These are phyloP conservation scores for Antitype chi DNA, from an alignment of 2,888 invertebrate species.

Conservation along the genomic window DNA sequence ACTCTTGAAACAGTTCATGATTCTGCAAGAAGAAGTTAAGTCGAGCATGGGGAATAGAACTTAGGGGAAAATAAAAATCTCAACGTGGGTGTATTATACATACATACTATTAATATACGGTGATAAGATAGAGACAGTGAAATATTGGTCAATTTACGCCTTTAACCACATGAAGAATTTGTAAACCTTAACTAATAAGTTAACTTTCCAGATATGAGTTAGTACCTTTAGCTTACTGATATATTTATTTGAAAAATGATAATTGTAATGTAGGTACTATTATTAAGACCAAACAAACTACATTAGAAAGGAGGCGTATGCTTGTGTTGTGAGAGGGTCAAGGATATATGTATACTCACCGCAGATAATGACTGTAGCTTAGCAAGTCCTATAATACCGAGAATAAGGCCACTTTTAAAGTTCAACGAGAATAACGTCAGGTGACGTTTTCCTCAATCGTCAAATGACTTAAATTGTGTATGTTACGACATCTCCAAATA, in stretches of 20 bases:
- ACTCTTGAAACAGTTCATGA: background rate
- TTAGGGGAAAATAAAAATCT: background rate
- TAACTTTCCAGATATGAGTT: background rate
- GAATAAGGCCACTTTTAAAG: background rate
- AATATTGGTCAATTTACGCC: background rate
- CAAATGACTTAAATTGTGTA: background rate
- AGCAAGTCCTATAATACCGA: slow-evolving; percentile 11
- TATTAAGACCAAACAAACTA: slow-evolving; percentile 2
- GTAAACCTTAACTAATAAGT: background rate
- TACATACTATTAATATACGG: background rate
- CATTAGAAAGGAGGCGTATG: slow-evolving; percentile 41
- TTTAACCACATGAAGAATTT: background rate
- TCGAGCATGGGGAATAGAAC: too few relatives aligned
- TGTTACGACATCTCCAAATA: slow-evolving; percentile 20
- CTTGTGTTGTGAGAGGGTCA: slow-evolving; percentile 38
- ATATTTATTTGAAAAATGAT: background rate
- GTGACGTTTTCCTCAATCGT: slow-evolving; percentile 3
- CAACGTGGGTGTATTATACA: background rate
- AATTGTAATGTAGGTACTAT: background rate
- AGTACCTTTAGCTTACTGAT: background rate
- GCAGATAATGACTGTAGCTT: slow-evolving; percentile 16
- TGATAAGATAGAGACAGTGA: background rate
- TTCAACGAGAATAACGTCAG: background rate
- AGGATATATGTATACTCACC: slow-evolving; percentile 46
- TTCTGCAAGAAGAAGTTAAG: background rate